Percentiles rank a stretch among this genome's conserved stretches.
These are phyloP conservation scores for Schizaphis graminum DNA, from an alignment of 2,888 invertebrate genomes.

Conservation along the genomic window DNA sequence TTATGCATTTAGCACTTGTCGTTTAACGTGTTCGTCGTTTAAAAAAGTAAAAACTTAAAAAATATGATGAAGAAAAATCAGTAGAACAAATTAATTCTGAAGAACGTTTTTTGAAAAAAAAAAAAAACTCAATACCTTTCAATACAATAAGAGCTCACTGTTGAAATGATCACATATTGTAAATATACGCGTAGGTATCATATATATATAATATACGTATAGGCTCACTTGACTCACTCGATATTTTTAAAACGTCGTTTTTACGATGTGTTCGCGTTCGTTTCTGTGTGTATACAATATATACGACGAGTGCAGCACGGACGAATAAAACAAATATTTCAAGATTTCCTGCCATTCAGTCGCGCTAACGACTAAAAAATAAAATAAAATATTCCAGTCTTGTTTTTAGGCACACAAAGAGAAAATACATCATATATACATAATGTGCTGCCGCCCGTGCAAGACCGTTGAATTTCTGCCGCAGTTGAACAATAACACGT, in stretches of 20 bases:
- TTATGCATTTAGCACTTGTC: not conserved
- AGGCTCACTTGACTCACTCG: not conserved
- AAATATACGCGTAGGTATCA: not conserved
- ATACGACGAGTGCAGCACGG: not conserved
- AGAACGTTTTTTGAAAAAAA: not conserved
- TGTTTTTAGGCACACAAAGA: constrained; percentile 56
- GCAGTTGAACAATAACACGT: constrained; percentile 40
- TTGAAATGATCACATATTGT: not conserved
- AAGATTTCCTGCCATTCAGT: constrained; percentile 64
- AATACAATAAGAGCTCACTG: not conserved
- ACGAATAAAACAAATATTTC: constrained; percentile 64
- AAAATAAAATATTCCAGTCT: constrained; percentile 65
- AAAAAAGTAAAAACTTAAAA: not conserved
- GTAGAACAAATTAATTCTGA: not conserved
- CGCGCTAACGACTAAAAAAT: constrained; percentile 50
- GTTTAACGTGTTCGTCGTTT: not conserved
- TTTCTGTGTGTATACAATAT: constrained; percentile 16
- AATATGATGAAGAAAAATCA: not conserved
- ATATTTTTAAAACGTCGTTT: constrained; percentile 44
- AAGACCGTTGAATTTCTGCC: constrained; percentile 33
- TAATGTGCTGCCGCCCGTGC: constrained; percentile 5
- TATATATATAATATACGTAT: not conserved
- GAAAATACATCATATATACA: constrained; percentile 8
- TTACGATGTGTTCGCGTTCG: constrained; percentile 38
- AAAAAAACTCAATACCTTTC: not conserved